phyloP scores from a whole-genome alignment of 1,140 invertebrate genomes.

The Vanessa tameamea region DNA sequence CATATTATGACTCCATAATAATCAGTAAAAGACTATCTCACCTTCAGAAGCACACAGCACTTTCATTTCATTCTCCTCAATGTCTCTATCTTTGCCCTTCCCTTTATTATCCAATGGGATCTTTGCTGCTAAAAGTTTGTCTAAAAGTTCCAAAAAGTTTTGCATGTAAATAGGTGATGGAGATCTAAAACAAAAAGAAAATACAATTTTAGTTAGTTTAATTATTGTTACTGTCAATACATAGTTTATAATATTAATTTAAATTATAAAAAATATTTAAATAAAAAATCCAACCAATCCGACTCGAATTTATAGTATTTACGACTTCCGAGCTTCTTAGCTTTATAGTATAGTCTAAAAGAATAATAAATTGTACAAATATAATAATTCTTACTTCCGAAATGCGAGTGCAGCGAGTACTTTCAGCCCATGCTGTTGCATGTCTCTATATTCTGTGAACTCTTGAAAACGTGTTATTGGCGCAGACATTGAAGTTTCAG shows the following conservation, averaged over 20 bases:
- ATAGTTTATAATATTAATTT: too few relatives aligned
- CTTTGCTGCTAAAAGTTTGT: conserved; percentile 82
- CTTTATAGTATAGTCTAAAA: neutral
- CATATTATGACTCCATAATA: too few relatives aligned
- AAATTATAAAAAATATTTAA: too few relatives aligned
- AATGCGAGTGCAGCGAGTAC: conserved; percentile 64
- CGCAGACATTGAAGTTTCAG: conserved; percentile 66
- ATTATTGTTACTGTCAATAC: too few relatives aligned
- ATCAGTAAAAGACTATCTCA: conserved; percentile 41
- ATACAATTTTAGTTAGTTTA: neutral
- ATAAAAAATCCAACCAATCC: too few relatives aligned
- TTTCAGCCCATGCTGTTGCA: conserved; percentile 70
- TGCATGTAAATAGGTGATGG: conserved; percentile 84
- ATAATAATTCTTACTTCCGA: conserved; percentile 66
- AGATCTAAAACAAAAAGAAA: conserved; percentile 58
- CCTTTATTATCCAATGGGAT: conserved; percentile 66
- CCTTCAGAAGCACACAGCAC: conserved; percentile 74
- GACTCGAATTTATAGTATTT: too few relatives aligned
- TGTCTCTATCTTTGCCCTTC: conserved; percentile 52
- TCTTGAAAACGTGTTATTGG: conserved; percentile 69
- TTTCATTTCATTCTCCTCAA: conserved; percentile 68
- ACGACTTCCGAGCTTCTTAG: neutral
- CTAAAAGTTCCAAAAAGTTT: conserved; percentile 86
- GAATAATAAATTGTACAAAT: neutral
- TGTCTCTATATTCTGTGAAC: conserved; percentile 71